phyloP scores from a whole-genome alignment of 2,888 invertebrate genomes.

The Agapostemon virescens region DNA sequence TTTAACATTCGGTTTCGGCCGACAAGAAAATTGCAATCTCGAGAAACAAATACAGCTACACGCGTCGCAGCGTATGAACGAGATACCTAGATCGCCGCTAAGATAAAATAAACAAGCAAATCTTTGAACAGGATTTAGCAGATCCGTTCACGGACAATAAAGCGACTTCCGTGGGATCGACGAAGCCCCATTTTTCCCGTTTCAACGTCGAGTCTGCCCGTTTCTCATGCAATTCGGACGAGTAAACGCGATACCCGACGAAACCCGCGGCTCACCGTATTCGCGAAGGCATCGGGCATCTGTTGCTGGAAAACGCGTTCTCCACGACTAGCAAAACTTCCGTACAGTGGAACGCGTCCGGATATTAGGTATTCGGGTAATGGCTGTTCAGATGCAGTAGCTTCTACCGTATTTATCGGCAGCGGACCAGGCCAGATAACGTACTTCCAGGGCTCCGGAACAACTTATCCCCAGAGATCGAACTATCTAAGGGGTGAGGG shows the following conservation, averaged over 20 bases:
- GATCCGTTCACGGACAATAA: neutral
- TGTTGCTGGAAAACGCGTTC: neutral
- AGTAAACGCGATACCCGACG: neutral
- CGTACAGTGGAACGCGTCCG: neutral
- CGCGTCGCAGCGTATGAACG: too few relatives aligned
- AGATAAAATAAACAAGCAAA: too few relatives aligned
- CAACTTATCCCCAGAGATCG: slow-evolving; percentile 13
- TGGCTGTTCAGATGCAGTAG: slow-evolving; percentile 11
- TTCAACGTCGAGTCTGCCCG: neutral
- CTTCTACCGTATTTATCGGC: slow-evolving; percentile 10
- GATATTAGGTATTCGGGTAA: slow-evolving; percentile 9
- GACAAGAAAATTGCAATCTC: too few relatives aligned
- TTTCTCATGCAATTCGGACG: neutral
- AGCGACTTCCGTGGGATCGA: neutral
- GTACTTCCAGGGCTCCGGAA: slow-evolving; percentile 2
- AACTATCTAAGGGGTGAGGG: neutral
- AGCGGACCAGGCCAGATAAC: neutral
- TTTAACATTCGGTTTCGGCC: too few relatives aligned
- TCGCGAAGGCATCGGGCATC: neutral
- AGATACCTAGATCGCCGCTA: too few relatives aligned
- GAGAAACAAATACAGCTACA: too few relatives aligned
- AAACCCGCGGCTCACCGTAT: neutral
- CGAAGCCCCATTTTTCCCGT: neutral
- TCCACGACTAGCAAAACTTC: neutral
- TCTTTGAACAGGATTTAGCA: neutral